Conservation (phyloP, 2,888 invertebrate genomes). For the Marronus borbonicus region DNA sequence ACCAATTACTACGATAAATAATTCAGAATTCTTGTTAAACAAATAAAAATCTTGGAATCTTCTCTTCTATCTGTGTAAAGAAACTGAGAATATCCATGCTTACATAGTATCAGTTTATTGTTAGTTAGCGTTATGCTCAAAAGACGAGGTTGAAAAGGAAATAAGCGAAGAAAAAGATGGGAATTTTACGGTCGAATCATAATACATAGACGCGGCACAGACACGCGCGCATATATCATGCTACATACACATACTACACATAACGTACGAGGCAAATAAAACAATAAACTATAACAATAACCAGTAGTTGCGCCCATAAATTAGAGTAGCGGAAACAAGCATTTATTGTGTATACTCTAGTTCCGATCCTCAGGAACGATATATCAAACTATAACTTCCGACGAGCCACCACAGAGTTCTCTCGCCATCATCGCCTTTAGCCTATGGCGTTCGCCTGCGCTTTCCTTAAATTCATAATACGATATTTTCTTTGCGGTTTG, state of each 20-base stretch:
- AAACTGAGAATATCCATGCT: neutral
- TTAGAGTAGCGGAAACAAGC: conserved; percentile 56
- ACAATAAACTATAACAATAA: conserved; percentile 63
- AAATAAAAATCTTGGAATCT: too few species aligned
- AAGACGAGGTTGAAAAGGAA: conserved; percentile 3
- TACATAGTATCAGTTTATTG: neutral
- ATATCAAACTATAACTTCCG: conserved; percentile 59
- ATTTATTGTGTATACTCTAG: conserved; percentile 56
- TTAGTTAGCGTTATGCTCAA: neutral
- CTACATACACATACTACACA: conserved; percentile 52
- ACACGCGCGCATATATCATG: conserved; percentile 48
- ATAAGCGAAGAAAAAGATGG: conserved; percentile 55
- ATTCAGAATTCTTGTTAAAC: too few species aligned
- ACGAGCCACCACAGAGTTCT: conserved; percentile 44
- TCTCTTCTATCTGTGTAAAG: too few species aligned
- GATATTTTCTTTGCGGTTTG: conserved; percentile 25
- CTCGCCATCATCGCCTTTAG: conserved; percentile 8
- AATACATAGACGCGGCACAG: conserved; percentile 57
- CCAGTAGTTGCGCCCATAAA: conserved; percentile 60
- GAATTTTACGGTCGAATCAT: conserved; percentile 64
- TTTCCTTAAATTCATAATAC: conserved; percentile 46
- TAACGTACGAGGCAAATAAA: conserved; percentile 63
- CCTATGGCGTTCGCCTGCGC: conserved; percentile 7
- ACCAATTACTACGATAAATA: too few species aligned
- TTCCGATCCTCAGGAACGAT: conserved; percentile 58